A percentile compares a stretch with the other conserved stretches of the same genome.
Conservation (phyloP, 1,140 invertebrate species). For the Dryas iulia region DNA sequence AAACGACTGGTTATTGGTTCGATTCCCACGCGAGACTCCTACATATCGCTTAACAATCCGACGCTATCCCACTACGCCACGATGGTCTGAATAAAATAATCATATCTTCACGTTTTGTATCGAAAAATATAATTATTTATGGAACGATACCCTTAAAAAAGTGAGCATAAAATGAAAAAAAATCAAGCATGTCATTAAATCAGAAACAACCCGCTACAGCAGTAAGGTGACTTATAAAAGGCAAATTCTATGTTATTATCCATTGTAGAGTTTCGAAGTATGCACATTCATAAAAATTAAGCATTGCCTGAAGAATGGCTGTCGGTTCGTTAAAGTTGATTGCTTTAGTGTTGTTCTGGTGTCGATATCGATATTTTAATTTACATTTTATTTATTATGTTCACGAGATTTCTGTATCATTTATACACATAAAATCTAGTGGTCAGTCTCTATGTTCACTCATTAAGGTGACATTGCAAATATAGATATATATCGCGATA, state of each 20-base stretch:
- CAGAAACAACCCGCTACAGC: not conserved
- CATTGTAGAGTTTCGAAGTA: not conserved
- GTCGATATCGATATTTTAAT: not conserved
- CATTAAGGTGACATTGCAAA: too few species aligned
- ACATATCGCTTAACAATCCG: too few species aligned
- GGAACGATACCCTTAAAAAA: too few species aligned
- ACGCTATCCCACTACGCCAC: too few species aligned
- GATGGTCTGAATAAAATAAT: too few species aligned
- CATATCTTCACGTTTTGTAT: too few species aligned
- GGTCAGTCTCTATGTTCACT: too few species aligned
- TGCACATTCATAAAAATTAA: not conserved
- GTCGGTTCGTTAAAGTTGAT: not conserved
- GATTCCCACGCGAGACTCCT: not conserved
- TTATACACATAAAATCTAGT: too few species aligned
- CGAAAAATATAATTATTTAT: too few species aligned
- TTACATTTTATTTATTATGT: too few species aligned
- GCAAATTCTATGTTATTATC: not conserved
- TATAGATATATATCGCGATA: too few species aligned
- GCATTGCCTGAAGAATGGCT: not conserved
- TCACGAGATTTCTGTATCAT: too few species aligned
- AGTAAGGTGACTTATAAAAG: not conserved
- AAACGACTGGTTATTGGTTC: not conserved
- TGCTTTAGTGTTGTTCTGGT: not conserved
- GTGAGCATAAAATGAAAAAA: not conserved
- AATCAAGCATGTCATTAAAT: not conserved